phyloP scores from a whole-genome alignment of 2,113 vertebrate genomes.

The Caretta caretta region DNA sequence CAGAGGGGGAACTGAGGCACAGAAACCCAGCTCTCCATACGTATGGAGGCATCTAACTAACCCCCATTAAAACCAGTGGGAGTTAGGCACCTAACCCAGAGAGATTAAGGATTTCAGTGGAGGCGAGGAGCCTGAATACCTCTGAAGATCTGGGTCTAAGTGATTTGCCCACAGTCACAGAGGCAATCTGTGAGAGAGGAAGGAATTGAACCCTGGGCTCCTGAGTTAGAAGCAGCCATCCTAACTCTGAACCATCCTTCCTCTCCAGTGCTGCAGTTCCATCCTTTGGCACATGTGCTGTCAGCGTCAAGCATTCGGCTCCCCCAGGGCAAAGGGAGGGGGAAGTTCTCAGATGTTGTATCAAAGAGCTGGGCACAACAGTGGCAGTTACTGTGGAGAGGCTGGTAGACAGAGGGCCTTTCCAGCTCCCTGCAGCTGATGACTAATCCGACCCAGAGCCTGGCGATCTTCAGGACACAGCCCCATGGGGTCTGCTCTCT shows the following conservation, averaged over 20 bases:
- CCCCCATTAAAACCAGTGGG: background rate
- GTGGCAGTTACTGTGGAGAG: background rate
- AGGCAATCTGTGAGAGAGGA: background rate
- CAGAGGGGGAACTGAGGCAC: background rate
- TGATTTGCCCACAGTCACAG: background rate
- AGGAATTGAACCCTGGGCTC: too few species aligned
- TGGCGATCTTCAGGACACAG: background rate
- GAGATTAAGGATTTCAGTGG: background rate
- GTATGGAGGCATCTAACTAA: background rate
- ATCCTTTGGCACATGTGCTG: background rate
- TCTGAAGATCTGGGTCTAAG: background rate
- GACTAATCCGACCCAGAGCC: background rate
- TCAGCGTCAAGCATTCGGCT: background rate
- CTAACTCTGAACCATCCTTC: too few species aligned
- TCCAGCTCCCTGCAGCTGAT: background rate
- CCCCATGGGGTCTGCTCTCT: background rate
- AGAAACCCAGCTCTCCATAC: too few species aligned
- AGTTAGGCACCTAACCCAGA: background rate
- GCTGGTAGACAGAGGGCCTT: background rate
- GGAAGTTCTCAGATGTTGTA: background rate
- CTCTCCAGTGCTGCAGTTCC: too few species aligned
- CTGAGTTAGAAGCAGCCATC: too few species aligned
- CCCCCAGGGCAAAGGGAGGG: background rate
- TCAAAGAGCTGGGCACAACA: background rate
- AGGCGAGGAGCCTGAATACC: background rate